Base-by-base conservation (phyloP, 2,113 vertebrate genomes). In the Dromiciops gliroides region DNA sequence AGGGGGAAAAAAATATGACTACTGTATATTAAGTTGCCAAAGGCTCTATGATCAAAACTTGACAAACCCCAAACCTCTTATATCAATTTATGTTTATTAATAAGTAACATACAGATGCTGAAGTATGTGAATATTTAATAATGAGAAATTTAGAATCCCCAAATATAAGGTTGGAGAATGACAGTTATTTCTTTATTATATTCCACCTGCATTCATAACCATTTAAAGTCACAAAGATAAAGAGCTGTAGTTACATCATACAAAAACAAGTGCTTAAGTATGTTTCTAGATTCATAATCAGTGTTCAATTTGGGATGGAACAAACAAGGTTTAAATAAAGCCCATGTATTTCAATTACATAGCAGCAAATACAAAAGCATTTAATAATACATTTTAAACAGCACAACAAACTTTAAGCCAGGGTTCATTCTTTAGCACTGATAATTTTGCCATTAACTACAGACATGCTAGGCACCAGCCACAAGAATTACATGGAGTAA, bases 71-170 rank as follows among this genome's bases (percentile, higher is more conserved):
- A 75, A 24, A 53, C 47, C 94, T 98, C 19, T 44, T 96, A 93
- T 98, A 90, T 97, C 96, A 98, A 98, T 98, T 97, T 89, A 94
- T 8, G 5, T 99, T 99, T 98, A 98, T 98, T 99, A 97, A 97
- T 56, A 91, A 93, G 95, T 49, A 96, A 53, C 92, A 96, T 92
- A 97, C 83, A 98, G 95, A 96, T 97, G 96, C 56, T 98, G 91
- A 98, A 98, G 96, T 96, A 90, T 97, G 97, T 89, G 94, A 98
- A 97, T 50, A 96, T 51, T 95, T 92, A 97, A 1, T 96, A 97
- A n/a, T 95, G 28, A 95, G 24, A 94, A 11, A 67, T 67, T 83
- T 44, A 83, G n/a, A 44, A 83, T 83, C 67, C 44, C 67, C 67
- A 48, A 96, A 60, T 93, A 49, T 91, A 95, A 95, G 52, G 89